These are phyloP conservation scores for Plecturocebus donacophilus DNA, from an alignment of 2,113 vertebrate genomes.

Conservation along the genomic window DNA sequence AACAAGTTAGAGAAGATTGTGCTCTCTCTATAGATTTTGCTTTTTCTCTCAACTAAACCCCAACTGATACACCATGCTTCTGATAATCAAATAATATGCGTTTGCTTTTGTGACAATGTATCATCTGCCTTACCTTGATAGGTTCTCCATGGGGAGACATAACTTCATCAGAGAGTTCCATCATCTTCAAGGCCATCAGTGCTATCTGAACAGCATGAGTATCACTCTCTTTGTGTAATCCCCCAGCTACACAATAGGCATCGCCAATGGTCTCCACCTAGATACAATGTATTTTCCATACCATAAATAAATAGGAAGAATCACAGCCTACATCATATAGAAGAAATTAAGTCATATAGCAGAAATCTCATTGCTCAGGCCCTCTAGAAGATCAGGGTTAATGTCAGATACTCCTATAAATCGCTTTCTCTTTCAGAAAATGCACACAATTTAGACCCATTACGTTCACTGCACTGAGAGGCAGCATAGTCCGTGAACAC, in stretches of 20 bases:
- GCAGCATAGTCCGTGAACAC: background rate
- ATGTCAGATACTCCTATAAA: background rate
- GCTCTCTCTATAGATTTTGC: background rate
- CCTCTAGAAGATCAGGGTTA: background rate
- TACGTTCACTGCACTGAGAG: no score
- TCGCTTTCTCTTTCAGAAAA: background rate
- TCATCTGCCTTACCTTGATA: constrained; percentile 90
- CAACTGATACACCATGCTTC: background rate
- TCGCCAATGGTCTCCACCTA: constrained; percentile 99
- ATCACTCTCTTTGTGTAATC: constrained; percentile 95
- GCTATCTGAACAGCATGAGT: constrained; percentile 96
- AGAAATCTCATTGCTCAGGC: background rate
- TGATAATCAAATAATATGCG: background rate
- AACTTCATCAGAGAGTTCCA: constrained; percentile 96
- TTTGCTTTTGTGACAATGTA: background rate
- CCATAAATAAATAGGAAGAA: background rate
- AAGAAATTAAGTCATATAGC: background rate
- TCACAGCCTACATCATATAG: accelerated
- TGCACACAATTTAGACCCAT: background rate
- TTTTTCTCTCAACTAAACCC: background rate
- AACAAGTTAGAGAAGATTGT: background rate
- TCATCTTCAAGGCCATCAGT: constrained; percentile 98
- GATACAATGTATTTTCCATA: constrained; percentile 67
- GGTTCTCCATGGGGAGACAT: constrained; percentile 95
- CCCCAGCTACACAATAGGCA: constrained; percentile 97